A percentile compares a stretch with the other conserved stretches of the same genome.
Evolutionary conservation across 2,888 invertebrate genomes (phyloP).

Genomic region (Spodoptera littoralis): DNA sequence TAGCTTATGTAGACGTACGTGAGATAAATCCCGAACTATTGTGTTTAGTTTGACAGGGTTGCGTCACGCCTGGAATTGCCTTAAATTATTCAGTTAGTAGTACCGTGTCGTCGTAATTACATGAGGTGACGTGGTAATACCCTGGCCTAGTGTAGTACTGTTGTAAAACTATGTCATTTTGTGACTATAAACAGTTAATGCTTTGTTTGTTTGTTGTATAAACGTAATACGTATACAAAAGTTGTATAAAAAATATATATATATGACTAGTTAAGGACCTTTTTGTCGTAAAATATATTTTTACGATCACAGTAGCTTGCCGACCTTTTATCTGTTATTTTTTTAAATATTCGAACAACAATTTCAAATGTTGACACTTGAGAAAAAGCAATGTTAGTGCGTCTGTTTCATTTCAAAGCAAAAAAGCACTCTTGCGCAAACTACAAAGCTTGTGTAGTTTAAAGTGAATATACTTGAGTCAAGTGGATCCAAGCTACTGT

Average conservation of each 20-base stretch:
- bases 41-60: slow-evolving; percentile 44
- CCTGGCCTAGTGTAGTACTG: too few species aligned
- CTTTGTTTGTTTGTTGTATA: too few species aligned
- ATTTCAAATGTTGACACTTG: slow-evolving; percentile 6
- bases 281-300: too few species aligned
- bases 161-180: too few species aligned
- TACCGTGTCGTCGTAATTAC: slow-evolving; percentile 30
- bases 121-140: slow-evolving; percentile 11
- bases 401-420: slow-evolving; percentile 41
- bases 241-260: too few species aligned
- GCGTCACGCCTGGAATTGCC: slow-evolving; percentile 32
- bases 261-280: too few species aligned
- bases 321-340: too few species aligned
- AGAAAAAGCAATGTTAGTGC: slow-evolving; percentile 12
- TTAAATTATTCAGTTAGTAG: slow-evolving; percentile 50
- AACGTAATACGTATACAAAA: too few species aligned
- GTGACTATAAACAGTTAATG: too few species aligned
- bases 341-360: too few species aligned
- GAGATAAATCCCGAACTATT: slow-evolving; percentile 52
- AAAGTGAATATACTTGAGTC: slow-evolving; percentile 26
- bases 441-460: slow-evolving; percentile 22
- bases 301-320: too few species aligned
- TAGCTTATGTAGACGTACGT: slow-evolving; percentile 11
- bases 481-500: slow-evolving; percentile 42
- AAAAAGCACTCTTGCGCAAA: slow-evolving; percentile 24